A percentile compares a stretch with the other conserved stretches of the same genome.
Evolutionary conservation across 1,140 invertebrate species (phyloP).

Genomic region (Littorina saxatilis): DNA sequence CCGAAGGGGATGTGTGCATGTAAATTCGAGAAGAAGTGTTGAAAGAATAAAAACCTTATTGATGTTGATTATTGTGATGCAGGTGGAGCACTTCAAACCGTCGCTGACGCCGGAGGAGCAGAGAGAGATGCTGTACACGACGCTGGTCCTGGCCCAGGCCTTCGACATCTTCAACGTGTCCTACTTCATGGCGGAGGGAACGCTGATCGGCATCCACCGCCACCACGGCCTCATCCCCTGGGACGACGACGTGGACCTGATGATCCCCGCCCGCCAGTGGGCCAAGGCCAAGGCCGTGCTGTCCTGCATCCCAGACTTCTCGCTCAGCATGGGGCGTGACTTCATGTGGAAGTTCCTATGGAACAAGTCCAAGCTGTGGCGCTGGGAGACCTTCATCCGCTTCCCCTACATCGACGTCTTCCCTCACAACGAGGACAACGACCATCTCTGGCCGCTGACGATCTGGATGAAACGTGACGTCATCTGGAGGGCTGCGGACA

Average conservation of each 20-base stretch:
- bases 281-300: constrained; percentile 15
- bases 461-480: constrained; percentile 42
- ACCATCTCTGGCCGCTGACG: constrained; percentile 38
- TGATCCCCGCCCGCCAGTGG: constrained; percentile 32
- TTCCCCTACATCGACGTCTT: constrained; percentile 42
- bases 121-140: constrained; percentile 33
- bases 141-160: constrained; percentile 29
- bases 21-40: too few relatives aligned
- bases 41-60: too few relatives aligned
- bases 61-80: too few relatives aligned
- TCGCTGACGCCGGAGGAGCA: constrained; percentile 31
- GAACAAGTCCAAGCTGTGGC: constrained; percentile 31
- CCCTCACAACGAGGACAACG: constrained; percentile 27
- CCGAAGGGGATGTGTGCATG: too few relatives aligned
- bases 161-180: constrained; percentile 37
- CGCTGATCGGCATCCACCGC: constrained; percentile 29
- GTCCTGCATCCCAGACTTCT: constrained; percentile 33
- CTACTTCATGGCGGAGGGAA: constrained; percentile 28
- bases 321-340: constrained; percentile 34
- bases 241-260: constrained; percentile 41
- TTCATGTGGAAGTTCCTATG: constrained; percentile 42
- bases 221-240: constrained; percentile 41
- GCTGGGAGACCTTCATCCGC: constrained; percentile 27
- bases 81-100: constrained; percentile 41
- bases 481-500: constrained; percentile 7